Conservation (phyloP, 2,113 vertebrate species). For the Bombycilla garrulus region DNA sequence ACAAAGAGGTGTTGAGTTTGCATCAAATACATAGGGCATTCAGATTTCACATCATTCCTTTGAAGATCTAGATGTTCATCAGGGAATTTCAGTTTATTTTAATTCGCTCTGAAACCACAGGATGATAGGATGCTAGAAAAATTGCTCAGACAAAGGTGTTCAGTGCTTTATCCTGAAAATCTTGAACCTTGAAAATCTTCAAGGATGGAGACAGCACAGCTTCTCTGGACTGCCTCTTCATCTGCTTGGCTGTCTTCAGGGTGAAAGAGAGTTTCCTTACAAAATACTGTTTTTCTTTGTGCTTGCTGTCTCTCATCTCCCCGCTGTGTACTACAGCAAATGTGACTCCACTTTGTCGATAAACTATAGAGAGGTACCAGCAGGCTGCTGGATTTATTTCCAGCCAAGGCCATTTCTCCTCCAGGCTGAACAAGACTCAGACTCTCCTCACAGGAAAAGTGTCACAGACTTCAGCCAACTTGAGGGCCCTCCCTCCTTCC, state of each 20-base stretch:
- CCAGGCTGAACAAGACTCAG: neutral
- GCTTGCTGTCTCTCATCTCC: neutral
- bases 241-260: neutral
- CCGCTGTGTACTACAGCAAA: rapidly evolving
- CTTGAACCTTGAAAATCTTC: neutral
- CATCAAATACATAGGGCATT: neutral
- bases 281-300: neutral
- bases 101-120: neutral
- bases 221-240: neutral
- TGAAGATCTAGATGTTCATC: neutral
- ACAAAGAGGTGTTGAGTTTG: neutral
- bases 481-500: neutral
- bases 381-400: neutral
- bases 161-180: neutral
- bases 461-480: neutral
- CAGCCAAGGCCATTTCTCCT: neutral
- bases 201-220: neutral
- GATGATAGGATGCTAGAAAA: neutral
- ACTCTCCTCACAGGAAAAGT: neutral
- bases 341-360: rapidly evolving
- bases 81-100: neutral
- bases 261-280: neutral
- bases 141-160: neutral
- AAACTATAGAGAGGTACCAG: neutral
- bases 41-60: neutral